A percentile compares a stretch with the other conserved stretches of the same genome.
phyloP scores from a whole-genome alignment of 1,140 invertebrate genomes.

The Dendroctonus valens region DNA sequence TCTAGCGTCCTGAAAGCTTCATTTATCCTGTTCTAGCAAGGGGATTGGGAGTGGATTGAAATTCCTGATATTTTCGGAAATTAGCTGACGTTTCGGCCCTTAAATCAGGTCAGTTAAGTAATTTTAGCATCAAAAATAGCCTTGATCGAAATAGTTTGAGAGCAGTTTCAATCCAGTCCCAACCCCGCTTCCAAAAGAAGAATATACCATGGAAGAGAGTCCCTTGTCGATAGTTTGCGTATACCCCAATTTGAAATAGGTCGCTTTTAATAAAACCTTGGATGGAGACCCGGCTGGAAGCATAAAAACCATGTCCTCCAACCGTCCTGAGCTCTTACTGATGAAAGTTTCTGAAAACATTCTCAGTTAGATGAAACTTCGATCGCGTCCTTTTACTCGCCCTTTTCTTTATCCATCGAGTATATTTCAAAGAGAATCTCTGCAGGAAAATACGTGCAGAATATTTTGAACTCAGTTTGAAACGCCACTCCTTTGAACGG shows the following conservation, averaged over 20 bases:
- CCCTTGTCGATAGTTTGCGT: neutral
- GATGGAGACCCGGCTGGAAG: neutral
- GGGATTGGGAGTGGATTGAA: neutral
- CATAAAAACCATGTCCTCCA: neutral
- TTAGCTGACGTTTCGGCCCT: too few relatives aligned
- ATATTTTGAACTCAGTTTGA: slow-evolving; percentile 2
- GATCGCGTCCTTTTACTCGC: neutral
- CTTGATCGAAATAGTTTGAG: too few relatives aligned
- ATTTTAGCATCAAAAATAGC: too few relatives aligned
- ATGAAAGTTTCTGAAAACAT: neutral
- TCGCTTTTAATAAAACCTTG: neutral
- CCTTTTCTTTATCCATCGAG: neutral
- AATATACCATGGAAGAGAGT: neutral
- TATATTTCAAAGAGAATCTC: neutral
- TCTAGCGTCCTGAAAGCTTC: too few relatives aligned
- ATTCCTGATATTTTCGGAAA: too few relatives aligned
- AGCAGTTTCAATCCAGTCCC: too few relatives aligned
- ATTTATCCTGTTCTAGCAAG: neutral
- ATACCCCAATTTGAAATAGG: neutral
- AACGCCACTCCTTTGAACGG: slow-evolving; percentile 3
- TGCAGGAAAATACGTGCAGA: neutral
- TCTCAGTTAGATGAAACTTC: neutral
- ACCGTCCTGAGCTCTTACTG: neutral
- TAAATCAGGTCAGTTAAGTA: too few relatives aligned
- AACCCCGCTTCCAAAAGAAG: too few relatives aligned